Evolutionary conservation across 2,113 vertebrate species (phyloP), one percentile per base, ranked within the genome.

Genomic region (Tretioscincus oriximinensis): DNA sequence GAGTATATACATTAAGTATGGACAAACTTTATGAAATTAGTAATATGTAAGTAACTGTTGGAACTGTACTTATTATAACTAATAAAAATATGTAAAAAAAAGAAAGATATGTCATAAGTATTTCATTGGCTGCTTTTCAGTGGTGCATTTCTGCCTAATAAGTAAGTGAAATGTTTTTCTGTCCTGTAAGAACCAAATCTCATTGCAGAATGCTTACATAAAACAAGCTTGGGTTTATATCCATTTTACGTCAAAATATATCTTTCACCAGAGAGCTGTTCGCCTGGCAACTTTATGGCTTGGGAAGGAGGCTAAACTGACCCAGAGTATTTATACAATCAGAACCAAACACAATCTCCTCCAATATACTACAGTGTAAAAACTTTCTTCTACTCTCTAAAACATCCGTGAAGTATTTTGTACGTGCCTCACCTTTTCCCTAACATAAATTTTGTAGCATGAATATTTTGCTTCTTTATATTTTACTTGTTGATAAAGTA

Each of bases 221-320:
- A 92, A 92, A 85, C 22, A 85, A 81, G 82, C 87, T 90, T 90
- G 80, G 84, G 87, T 88, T 88, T 73, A 54, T 86, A 58, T 0
- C 0, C 22, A 35, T 88, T 90, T 90, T 86, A 28, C 89, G 84
- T 73, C 85, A 77, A 85, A 92, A 91, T 85, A 88, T 89, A 90
- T 91, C 86, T 74, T 87, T 74, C 90, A 89, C 87, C 58, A 77
- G 88, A 88, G 90, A 88, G 80, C 83, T 76, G 85, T 92, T 89
- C 85, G 88, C 86, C 77, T 88, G 88, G 86, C 91, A 92, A 85
- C 81, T 61, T 77, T 84, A 91, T 63, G 88, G 3, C 78, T 89
- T 90, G 88, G 83, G 83, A 89, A 65, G 61, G 82, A 65, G 73
- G 82, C 89, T 91, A 90, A 79, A 76, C 90, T 88, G 84, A 88